These are phyloP conservation scores for Eidolon helvum DNA, from an alignment of 2,113 vertebrate genomes.

Conservation along the genomic window DNA sequence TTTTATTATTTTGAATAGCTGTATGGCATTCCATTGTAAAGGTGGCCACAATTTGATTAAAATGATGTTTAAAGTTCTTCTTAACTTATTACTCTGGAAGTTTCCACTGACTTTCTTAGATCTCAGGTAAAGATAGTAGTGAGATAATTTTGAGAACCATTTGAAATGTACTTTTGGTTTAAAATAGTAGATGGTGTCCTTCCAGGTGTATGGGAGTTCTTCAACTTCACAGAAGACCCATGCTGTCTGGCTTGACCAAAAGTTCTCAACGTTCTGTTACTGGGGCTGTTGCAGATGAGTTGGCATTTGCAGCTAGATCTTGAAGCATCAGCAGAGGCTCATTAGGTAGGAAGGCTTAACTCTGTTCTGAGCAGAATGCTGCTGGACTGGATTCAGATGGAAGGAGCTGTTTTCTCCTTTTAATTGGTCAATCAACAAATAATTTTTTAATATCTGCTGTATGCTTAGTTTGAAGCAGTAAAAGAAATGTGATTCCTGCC, in stretches of 20 bases:
- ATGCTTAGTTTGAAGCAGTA: background rate
- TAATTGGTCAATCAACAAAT: constrained; percentile 49
- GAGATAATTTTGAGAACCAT: background rate
- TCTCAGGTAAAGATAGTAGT: background rate
- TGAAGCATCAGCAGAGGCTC: background rate
- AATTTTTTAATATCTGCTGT: constrained; percentile 12
- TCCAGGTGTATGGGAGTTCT: background rate
- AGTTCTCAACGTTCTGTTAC: background rate
- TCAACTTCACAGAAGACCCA: background rate
- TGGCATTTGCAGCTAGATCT: background rate
- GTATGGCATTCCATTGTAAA: background rate
- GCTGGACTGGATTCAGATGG: background rate
- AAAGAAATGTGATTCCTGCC: background rate
- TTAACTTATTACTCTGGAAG: background rate
- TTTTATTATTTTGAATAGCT: constrained; percentile 7
- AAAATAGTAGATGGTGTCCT: background rate
- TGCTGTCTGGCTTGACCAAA: background rate
- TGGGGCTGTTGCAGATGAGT: background rate
- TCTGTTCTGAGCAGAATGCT: background rate
- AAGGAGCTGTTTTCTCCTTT: background rate
- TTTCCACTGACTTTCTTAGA: constrained; percentile 6
- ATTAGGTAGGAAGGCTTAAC: background rate
- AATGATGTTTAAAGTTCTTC: background rate
- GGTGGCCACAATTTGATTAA: background rate
- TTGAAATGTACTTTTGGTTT: background rate